These are phyloP conservation scores for Apostichopus californicus DNA, from an alignment of 35 echinoderm and acorn worm species.

Conservation along the genomic window DNA sequence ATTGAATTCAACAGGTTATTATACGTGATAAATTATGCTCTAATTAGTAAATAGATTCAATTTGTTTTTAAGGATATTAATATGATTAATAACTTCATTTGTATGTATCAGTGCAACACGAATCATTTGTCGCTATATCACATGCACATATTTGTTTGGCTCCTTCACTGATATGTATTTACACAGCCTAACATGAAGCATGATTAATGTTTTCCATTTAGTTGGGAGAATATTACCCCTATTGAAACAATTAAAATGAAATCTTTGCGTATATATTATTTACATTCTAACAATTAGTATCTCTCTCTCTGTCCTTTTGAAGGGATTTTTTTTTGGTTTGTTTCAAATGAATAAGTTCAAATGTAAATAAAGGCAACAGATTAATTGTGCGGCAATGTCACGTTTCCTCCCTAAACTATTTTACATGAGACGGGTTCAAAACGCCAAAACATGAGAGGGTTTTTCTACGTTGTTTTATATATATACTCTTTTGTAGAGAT, in stretches of 20 bases:
- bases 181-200: background rate
- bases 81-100: too few species aligned
- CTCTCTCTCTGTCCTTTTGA: background rate
- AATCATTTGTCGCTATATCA: too few species aligned
- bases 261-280: background rate
- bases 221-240: background rate
- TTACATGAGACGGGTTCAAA: background rate
- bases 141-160: too few species aligned
- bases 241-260: background rate
- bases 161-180: background rate
- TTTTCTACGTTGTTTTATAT: background rate
- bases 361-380: background rate
- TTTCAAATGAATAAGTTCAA: background rate
- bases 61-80: too few species aligned
- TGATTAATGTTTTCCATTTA: background rate
- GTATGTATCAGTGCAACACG: too few species aligned
- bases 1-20: too few species aligned
- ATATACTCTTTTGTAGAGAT: background rate
- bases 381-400: background rate
- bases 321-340: background rate
- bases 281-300: background rate
- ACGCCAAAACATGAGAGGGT: background rate
- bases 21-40: too few species aligned
- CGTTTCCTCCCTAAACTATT: background rate
- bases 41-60: too few species aligned